Conservation (phyloP, 1,140 invertebrate species). For the Charaxes varanes region DNA sequence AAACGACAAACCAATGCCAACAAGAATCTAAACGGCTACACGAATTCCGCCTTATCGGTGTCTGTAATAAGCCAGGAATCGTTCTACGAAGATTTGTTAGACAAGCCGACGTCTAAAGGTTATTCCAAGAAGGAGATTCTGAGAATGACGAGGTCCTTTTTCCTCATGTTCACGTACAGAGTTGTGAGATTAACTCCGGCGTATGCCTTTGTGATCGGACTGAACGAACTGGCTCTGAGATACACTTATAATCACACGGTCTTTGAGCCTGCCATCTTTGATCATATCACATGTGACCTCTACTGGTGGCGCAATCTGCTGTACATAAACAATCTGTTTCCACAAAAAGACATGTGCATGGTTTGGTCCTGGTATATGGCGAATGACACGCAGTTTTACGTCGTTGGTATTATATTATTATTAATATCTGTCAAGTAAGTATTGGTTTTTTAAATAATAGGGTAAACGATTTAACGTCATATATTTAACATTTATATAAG, state of each 20-base stretch:
- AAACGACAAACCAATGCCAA: slow-evolving; percentile 55
- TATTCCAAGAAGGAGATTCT: slow-evolving; percentile 41
- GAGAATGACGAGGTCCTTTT: slow-evolving; percentile 44
- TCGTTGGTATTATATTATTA: slow-evolving; percentile 82
- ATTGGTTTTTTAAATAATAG: too few relatives aligned
- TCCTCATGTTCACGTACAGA: slow-evolving; percentile 51
- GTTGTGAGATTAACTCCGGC: slow-evolving; percentile 84
- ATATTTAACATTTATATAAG: too few relatives aligned
- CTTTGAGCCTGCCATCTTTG: slow-evolving; percentile 82
- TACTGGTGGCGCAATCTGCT: slow-evolving; percentile 90
- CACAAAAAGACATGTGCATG: slow-evolving; percentile 88
- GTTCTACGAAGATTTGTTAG: slow-evolving; percentile 56
- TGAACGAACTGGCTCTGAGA: slow-evolving; percentile 82
- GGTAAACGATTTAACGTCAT: too few relatives aligned
- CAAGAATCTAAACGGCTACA: slow-evolving; percentile 55
- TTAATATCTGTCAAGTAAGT: slow-evolving; percentile 84
- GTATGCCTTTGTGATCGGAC: slow-evolving; percentile 85
- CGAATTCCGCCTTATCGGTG: slow-evolving; percentile 57
- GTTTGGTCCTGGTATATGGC: slow-evolving; percentile 94
- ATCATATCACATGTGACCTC: slow-evolving; percentile 83
- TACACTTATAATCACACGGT: slow-evolving; percentile 80
- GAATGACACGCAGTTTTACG: slow-evolving; percentile 93
- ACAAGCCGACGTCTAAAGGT: slow-evolving; percentile 36
- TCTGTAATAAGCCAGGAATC: slow-evolving; percentile 62
- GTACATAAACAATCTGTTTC: slow-evolving; percentile 88